Conservation (phyloP, 2,888 invertebrate species). For the Chirona hameri region DNA sequence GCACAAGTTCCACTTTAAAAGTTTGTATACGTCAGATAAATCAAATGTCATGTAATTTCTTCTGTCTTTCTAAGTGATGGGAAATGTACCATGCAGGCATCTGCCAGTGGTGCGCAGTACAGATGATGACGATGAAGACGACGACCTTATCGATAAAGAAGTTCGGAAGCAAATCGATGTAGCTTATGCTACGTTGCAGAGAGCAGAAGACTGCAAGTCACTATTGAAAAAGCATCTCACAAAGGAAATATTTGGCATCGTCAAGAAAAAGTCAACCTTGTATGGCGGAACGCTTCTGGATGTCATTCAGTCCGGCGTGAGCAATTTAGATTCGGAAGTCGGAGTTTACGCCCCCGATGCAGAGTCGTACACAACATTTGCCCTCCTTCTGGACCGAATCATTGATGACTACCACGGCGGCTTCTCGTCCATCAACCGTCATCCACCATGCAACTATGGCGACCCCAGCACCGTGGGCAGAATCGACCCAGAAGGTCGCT, state of each 20-base stretch:
- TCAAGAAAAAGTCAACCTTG: conserved; percentile 72
- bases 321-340: conserved; percentile 61
- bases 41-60: not conserved
- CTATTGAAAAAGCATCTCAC: conserved; percentile 69
- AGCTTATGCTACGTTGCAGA: not conserved
- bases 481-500: conserved; percentile 67
- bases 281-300: conserved; percentile 83
- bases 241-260: conserved; percentile 65
- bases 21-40: too few relatives aligned
- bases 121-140: not conserved
- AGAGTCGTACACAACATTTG: conserved; percentile 77
- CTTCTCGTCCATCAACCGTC: conserved; percentile 39
- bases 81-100: not conserved
- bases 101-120: not conserved
- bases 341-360: conserved; percentile 80
- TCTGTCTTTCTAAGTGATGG: not conserved
- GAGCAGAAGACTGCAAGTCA: conserved; percentile 42
- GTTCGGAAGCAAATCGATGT: not conserved
- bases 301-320: conserved; percentile 82
- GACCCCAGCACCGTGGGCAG: conserved; percentile 50
- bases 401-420: conserved; percentile 49
- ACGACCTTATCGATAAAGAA: not conserved
- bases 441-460: conserved; percentile 50
- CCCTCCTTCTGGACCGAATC: conserved; percentile 75
- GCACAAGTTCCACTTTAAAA: too few relatives aligned